Evolutionary conservation across 2,113 vertebrate genomes (phyloP).

Genomic region (Triplophysa rosa): DNA sequence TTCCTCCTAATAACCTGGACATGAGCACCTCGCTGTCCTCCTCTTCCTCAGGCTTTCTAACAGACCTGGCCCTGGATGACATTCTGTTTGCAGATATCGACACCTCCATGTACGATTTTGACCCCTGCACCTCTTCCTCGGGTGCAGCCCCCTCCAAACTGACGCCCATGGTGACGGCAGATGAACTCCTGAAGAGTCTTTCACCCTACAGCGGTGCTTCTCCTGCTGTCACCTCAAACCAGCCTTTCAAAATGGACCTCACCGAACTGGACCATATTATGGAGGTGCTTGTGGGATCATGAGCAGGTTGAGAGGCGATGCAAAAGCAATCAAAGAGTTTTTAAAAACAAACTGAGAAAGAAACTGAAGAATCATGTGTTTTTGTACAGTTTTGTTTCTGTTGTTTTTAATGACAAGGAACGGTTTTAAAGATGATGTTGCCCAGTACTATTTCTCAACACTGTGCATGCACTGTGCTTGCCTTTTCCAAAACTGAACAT

Average conservation of each 20-base stretch:
- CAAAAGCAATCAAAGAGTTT: constrained; percentile 49
- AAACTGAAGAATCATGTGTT: constrained; percentile 46
- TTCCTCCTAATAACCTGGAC: constrained; percentile 81
- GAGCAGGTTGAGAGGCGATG: constrained; percentile 61
- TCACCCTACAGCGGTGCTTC: constrained; percentile 81
- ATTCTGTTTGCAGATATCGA: constrained; percentile 98
- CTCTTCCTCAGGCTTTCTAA: constrained; percentile 92
- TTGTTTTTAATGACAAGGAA: constrained; percentile 58
- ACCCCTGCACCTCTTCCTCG: constrained; percentile 84
- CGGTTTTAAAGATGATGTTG: constrained; percentile 71
- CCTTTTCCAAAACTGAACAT: constrained; percentile 77
- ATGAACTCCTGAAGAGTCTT: constrained; percentile 94
- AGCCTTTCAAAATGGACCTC: constrained; percentile 99
- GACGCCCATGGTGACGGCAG: constrained; percentile 84
- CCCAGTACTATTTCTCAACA: constrained; percentile 81
- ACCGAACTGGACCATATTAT: constrained; percentile 99
- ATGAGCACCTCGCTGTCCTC: constrained; percentile 74
- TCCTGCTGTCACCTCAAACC: constrained; percentile 88
- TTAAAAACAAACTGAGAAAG: constrained; percentile 59
- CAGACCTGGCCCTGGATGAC: constrained; percentile 96
- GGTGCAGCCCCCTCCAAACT: constrained; percentile 81
- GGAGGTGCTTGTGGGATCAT: constrained; percentile 98
- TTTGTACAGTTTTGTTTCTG: constrained; percentile 57
- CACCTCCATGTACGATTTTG: constrained; percentile 99
- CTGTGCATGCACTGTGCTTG: constrained; percentile 95